Evolutionary conservation across 2,113 vertebrate species (phyloP), one percentile per base, ranked within the genome.

Genomic region (Ariopsis seemanni): DNA sequence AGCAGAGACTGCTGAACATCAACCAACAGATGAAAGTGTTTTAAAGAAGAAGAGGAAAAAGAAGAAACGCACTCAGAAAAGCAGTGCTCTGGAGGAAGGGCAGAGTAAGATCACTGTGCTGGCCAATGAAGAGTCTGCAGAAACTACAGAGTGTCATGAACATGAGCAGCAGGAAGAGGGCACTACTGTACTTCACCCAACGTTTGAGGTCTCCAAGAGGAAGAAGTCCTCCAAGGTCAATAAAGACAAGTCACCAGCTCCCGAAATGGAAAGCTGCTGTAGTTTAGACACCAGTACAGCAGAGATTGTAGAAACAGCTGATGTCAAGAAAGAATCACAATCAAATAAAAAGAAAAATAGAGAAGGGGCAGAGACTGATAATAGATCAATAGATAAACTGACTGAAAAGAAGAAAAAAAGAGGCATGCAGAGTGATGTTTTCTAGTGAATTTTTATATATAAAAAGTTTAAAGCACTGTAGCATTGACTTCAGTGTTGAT

Each of bases 331-430:
- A 22, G 27, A 82, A 57, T 0, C 50, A 65, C 60, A 89, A 63
- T 55, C 71, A 6, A 89, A 83, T 53, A 92, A 91, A 65, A 90
- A 85, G 50, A 91, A 90, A 78, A 30, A 60, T 81, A 58, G 53
- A 4, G 22, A 57, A 9, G 20, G 25, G 2, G 25, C 14, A 6
- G 75, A 80, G 48, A 48, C 71, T 57, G 80, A 52, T n/a, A 53
- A 57, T 65, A 75, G 84, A 6, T 5, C 7, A 12, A 48, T 84
- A 18, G 81, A 84, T 8, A 42, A 87, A 48, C 25, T 85, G 1
- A 7, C 75, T 7, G 18, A 4, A 48, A 94, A 89, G 58, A 88
- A 91, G 83, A 91, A 90, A 60, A 90, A 75, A 91, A 90, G 82
- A 86, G 91, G 86, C 84, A 69, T 87, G 78, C 83, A 87, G 86